These are phyloP conservation scores for Megalops cyprinoides DNA, from an alignment of 2,797 vertebrate species.

Conservation along the genomic window DNA sequence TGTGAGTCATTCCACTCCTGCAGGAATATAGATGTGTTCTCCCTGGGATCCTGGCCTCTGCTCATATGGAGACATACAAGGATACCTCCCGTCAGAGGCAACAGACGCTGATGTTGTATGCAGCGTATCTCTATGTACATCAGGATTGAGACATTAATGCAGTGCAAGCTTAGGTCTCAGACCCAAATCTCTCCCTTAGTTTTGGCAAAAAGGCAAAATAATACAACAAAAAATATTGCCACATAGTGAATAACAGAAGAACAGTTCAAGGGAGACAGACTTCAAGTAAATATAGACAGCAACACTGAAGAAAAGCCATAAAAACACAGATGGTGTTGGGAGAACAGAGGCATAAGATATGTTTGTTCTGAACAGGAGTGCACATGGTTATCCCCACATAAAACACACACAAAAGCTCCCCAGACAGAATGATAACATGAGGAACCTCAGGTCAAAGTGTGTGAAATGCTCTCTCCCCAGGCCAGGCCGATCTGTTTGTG, in stretches of 20 bases:
- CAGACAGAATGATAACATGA: no score
- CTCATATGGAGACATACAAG: not conserved
- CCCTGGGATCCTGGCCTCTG: no score
- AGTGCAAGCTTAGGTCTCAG: no score
- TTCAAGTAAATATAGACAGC: not conserved
- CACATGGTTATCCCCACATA: no score
- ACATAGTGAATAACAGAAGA: no score
- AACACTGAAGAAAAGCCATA: not conserved
- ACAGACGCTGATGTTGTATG: no score
- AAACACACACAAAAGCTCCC: no score
- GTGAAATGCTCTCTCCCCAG: not conserved
- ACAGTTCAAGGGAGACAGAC: not conserved
- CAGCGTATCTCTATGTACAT: no score
- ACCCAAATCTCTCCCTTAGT: no score
- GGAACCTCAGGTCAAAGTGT: not conserved
- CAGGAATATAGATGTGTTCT: not conserved
- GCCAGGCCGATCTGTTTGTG: slow-evolving; percentile 66
- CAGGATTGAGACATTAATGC: no score
- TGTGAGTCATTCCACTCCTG: not conserved
- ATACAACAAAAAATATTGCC: no score
- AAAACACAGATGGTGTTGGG: not conserved
- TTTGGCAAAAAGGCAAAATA: no score
- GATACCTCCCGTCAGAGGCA: not conserved
- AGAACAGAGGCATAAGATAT: not conserved
- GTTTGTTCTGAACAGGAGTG: not conserved